Evolutionary conservation across 2,888 invertebrate species (phyloP).

Genomic region (Cylloceria caligata): DNA sequence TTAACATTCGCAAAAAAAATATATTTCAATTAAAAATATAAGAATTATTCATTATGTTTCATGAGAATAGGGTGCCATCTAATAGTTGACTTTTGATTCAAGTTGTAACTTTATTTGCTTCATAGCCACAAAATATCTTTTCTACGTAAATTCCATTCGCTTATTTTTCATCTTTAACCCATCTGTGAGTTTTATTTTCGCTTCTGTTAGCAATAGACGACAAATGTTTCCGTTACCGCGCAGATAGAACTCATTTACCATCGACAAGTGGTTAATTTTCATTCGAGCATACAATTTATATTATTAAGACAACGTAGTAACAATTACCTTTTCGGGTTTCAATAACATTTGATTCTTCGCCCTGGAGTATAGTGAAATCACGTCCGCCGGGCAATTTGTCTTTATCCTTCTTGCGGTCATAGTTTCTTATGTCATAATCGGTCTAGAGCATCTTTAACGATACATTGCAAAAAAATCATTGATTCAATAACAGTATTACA

Average conservation of each 20-base stretch:
- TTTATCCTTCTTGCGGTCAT: neutral
- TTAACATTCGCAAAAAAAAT: too few species aligned
- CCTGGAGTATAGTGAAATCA: neutral
- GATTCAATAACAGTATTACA: too few species aligned
- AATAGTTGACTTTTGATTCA: too few species aligned
- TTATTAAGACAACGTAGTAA: constrained; percentile 17
- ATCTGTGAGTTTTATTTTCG: too few species aligned
- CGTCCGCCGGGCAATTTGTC: neutral
- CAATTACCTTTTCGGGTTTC: constrained; percentile 42
- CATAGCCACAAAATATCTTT: too few species aligned
- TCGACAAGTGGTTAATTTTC: neutral
- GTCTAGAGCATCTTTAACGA: neutral
- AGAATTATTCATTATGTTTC: too few species aligned
- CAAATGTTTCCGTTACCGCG: neutral
- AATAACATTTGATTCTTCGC: constrained; percentile 23
- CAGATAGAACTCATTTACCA: neutral
- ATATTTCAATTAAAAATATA: too few species aligned
- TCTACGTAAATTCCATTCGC: too few species aligned
- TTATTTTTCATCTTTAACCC: too few species aligned
- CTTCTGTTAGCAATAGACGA: neutral
- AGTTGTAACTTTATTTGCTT: too few species aligned
- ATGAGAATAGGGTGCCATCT: too few species aligned
- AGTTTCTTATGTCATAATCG: neutral
- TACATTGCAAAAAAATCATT: neutral
- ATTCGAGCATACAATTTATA: constrained; percentile 5